A percentile compares a stretch with the other conserved stretches of the same genome.
These are phyloP conservation scores for Hippocampus comes DNA, from an alignment of 2,113 vertebrate species.

Conservation along the genomic window DNA sequence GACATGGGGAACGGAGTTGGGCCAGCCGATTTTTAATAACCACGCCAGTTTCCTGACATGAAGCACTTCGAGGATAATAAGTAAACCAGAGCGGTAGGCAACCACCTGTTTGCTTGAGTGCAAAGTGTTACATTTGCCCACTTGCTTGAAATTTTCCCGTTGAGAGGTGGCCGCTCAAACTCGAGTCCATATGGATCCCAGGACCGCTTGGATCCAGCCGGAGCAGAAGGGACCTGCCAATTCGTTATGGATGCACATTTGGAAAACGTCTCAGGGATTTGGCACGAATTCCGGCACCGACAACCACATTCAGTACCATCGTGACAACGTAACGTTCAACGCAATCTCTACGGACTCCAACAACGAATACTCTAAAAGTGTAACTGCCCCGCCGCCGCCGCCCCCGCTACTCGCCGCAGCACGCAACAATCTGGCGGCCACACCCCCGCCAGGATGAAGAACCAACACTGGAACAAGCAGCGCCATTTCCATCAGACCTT, in stretches of 20 bases:
- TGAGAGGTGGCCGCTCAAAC: slow-evolving; percentile 29
- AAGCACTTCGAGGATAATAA: slow-evolving; percentile 35
- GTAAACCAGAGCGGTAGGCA: slow-evolving; percentile 33
- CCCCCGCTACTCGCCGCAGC: slow-evolving; percentile 53
- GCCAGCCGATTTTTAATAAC: slow-evolving; percentile 42
- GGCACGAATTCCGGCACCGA: slow-evolving; percentile 64
- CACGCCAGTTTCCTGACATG: slow-evolving; percentile 44
- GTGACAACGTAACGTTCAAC: slow-evolving; percentile 70
- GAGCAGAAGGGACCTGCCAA: slow-evolving; percentile 94
- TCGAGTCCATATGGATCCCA: slow-evolving; percentile 86
- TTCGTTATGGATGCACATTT: slow-evolving; percentile 93
- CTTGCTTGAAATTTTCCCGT: slow-evolving; percentile 13
- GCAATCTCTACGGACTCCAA: slow-evolving; percentile 68
- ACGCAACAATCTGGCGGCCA: slow-evolving; percentile 63
- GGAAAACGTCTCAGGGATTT: slow-evolving; percentile 88
- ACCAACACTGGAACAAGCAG: slow-evolving; percentile 65
- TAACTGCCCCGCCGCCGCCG: slow-evolving; percentile 11
- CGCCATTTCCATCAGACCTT: slow-evolving; percentile 57
- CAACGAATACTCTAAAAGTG: slow-evolving; percentile 67
- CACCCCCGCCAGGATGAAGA: slow-evolving; percentile 63
- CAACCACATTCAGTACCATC: slow-evolving; percentile 65
- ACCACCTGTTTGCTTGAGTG: slow-evolving; percentile 10
- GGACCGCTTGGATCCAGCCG: slow-evolving; percentile 92
- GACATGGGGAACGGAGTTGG: slow-evolving; percentile 59
- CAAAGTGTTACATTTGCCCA: slow-evolving; percentile 10